Base-by-base conservation (phyloP, 2,888 invertebrate genomes). In the Glaucopsyche alexis region DNA sequence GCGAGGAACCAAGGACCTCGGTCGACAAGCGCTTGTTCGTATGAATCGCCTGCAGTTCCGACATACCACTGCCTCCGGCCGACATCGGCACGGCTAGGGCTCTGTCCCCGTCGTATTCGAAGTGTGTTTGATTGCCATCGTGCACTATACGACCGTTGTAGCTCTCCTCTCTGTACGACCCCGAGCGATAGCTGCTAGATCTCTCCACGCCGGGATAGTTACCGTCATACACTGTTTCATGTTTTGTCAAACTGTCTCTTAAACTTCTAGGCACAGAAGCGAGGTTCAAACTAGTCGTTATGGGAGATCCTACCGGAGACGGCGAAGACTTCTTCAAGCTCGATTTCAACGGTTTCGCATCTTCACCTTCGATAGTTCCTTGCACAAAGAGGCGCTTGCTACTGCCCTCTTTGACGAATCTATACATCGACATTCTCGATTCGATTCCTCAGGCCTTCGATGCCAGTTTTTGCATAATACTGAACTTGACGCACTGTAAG, bases 11-110 rank as follows among this genome's bases (percentile, higher is more conserved):
- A 82, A 97, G 93, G 85, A 97, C 96, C 93, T 97, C 97, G 81
- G 97, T 97, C 84, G 96, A 96, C 84, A 97, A 91, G 80, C 96
- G 94, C 84, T 97, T 96, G 87, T 96, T 96, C 81, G 97, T 97
- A 82, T 96, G 95, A 86, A 97, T 95, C 85, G 96, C 96, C 88
- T 96, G 96, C 82, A 97, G 93, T 82, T 87, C 95, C 91, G 93
- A 92, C 76, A 93, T 85, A 76, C 92, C 90, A 76, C 84, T 84
- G 45, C 90, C 90, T 71, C 91, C 90, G 75, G 90, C 90, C 73
- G 89, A 90, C 67, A 86, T 83, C 55, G 91, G 93, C 75, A 92
- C 89, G 75, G 88, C 92, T 75, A 91, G 78, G 60, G 91, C 89
- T 75, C 88, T 87, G 75, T 89, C 90, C 70, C 89, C 82, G 77